These are phyloP conservation scores for Aphelocoma californica DNA, from an alignment of 2,797 vertebrate species.

Conservation along the genomic window DNA sequence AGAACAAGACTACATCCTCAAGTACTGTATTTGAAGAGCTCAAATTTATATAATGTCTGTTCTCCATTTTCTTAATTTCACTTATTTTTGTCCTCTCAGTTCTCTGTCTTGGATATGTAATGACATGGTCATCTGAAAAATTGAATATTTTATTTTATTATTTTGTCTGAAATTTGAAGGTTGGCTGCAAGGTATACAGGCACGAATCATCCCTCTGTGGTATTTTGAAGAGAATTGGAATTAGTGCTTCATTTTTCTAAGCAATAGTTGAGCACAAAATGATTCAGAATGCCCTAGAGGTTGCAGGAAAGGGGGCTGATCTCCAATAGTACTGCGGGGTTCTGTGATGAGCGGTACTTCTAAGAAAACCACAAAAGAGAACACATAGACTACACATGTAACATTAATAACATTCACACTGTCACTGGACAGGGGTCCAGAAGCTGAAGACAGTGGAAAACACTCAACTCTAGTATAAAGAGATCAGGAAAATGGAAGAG, in stretches of 20 bases:
- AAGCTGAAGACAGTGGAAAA: background rate
- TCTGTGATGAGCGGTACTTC: background rate
- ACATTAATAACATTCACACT: background rate
- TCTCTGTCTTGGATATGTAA: background rate
- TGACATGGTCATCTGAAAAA: background rate
- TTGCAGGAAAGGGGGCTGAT: background rate
- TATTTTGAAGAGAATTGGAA: background rate
- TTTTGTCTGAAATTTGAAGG: background rate
- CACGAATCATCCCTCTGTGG: background rate
- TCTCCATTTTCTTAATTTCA: background rate
- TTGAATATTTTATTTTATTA: background rate
- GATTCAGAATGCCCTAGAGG: background rate
- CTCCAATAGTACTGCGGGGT: accelerated
- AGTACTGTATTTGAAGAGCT: background rate
- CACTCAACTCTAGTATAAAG: background rate
- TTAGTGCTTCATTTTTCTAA: background rate
- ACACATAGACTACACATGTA: background rate
- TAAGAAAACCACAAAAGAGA: background rate
- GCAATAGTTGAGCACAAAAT: background rate
- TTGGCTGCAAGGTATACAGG: background rate
- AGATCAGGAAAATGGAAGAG: background rate
- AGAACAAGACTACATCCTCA: background rate
- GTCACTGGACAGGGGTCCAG: background rate
- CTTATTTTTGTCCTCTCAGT: background rate
- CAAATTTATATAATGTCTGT: background rate